Conservation (phyloP, 1,140 invertebrate species). For the Onthophagus taurus region DNA sequence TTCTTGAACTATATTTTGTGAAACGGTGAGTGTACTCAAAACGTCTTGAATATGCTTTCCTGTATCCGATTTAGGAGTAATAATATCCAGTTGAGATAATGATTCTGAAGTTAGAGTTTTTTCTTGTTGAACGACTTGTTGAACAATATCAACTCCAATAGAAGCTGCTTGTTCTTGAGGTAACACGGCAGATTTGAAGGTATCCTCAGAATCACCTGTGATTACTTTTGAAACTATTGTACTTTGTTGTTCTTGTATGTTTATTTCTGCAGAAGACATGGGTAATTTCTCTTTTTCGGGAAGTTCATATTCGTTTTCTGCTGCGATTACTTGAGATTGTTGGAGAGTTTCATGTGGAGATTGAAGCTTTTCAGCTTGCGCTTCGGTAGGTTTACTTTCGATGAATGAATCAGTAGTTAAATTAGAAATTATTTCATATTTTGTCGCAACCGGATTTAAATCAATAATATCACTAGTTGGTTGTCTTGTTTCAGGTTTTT, state of each 20-base stretch:
- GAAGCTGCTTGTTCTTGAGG: conserved; percentile 26
- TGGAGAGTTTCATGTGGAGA: conserved; percentile 24
- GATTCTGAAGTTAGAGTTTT: conserved; percentile 18
- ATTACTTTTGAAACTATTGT: conserved; percentile 22
- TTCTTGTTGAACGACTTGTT: conserved; percentile 27
- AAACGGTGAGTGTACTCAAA: conserved; percentile 14
- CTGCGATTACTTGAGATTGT: conserved; percentile 21
- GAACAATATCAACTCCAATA: conserved; percentile 24
- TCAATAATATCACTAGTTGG: conserved; percentile 14
- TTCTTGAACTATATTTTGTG: conserved; percentile 32
- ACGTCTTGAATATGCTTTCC: conserved; percentile 6
- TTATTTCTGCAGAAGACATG: conserved; percentile 28
- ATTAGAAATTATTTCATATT: conserved; percentile 25
- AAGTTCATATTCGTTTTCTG: conserved; percentile 23
- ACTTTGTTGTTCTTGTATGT: conserved; percentile 16
- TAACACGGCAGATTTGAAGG: conserved; percentile 21
- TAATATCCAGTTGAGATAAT: not conserved
- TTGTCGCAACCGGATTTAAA: conserved; percentile 29
- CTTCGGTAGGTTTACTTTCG: conserved; percentile 13
- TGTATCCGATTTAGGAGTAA: not conserved
- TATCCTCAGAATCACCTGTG: conserved; percentile 22
- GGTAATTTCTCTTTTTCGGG: conserved; percentile 35
- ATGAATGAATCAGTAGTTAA: conserved; percentile 21
- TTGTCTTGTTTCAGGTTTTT: conserved; percentile 19
- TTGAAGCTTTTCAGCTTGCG: conserved; percentile 25